Percentiles rank a stretch among this genome's conserved stretches.
Evolutionary conservation across 2,113 vertebrate genomes (phyloP).

Genomic region (Eidolon helvum): DNA sequence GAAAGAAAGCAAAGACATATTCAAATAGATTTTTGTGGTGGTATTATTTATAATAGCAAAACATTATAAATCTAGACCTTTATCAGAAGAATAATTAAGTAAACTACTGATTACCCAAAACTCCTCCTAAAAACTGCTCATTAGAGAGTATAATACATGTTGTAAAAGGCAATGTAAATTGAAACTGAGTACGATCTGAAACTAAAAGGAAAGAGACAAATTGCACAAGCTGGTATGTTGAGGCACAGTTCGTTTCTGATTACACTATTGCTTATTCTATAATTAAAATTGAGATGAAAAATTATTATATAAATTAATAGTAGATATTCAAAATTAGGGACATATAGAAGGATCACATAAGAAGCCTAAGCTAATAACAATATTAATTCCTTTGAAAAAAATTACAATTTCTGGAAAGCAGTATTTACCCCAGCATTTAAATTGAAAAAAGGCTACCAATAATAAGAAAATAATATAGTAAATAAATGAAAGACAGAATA

Average conservation of each 20-base stretch:
- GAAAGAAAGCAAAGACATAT: background rate
- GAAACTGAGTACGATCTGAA: background rate
- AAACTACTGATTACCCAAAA: background rate
- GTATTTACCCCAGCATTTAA: background rate
- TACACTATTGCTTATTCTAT: background rate
- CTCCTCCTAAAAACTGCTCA: background rate
- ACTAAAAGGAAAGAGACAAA: background rate
- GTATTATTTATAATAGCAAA: background rate
- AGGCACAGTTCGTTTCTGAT: background rate
- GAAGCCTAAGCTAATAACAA: background rate
- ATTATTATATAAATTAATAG: background rate
- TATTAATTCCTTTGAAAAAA: background rate
- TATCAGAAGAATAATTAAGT: background rate
- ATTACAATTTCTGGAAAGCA: background rate
- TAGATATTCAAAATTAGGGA: slow-evolving; percentile 9
- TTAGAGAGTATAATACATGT: background rate
- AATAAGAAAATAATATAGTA: background rate
- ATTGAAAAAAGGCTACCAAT: background rate
- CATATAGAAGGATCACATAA: background rate
- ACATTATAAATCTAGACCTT: background rate
- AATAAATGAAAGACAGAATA: background rate
- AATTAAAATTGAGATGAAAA: background rate
- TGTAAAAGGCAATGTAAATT: background rate
- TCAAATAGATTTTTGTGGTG: background rate
- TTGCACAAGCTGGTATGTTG: background rate